Evolutionary conservation across 2,797 vertebrate species (phyloP).

Genomic region (Apodemus agrarius): DNA sequence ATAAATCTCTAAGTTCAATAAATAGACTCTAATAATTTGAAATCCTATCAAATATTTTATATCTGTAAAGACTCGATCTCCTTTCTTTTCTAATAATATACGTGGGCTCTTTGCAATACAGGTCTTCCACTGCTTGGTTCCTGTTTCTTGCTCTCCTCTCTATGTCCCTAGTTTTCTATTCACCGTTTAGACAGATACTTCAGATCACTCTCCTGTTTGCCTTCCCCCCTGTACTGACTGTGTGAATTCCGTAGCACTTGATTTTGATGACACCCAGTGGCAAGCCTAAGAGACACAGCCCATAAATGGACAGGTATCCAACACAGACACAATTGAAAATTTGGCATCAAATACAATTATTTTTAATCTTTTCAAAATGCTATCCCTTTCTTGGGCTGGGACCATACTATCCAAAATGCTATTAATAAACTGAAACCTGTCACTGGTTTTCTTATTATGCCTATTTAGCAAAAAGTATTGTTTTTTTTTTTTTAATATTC

Average conservation of each 20-base stretch:
- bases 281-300: conserved; percentile 97
- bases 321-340: conserved; percentile 96
- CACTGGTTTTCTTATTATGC: conserved; percentile 88
- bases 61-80: conserved; percentile 88
- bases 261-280: conserved; percentile 98
- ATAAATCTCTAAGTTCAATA: conserved; percentile 86
- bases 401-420: conserved; percentile 94
- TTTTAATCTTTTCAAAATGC: conserved; percentile 95
- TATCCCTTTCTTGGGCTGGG: conserved; percentile 94
- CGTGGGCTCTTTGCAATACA: conserved; percentile 88
- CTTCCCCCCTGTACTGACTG: conserved; percentile 92
- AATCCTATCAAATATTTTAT: conserved; percentile 76
- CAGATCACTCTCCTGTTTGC: conserved; percentile 83
- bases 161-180: conserved; percentile 85
- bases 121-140: conserved; percentile 85
- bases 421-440: conserved; percentile 95
- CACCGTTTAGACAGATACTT: conserved; percentile 89
- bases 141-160: conserved; percentile 86
- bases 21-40: conserved; percentile 84
- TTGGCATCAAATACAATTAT: conserved; percentile 94
- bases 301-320: conserved; percentile 95
- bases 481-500: conserved; percentile 97
- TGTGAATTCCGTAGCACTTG: conserved; percentile 99
- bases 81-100: conserved; percentile 92
- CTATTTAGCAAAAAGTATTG: conserved; percentile 95